These are phyloP conservation scores for Coturnix japonica DNA, from an alignment of 2,113 vertebrate species.

Conservation along the genomic window DNA sequence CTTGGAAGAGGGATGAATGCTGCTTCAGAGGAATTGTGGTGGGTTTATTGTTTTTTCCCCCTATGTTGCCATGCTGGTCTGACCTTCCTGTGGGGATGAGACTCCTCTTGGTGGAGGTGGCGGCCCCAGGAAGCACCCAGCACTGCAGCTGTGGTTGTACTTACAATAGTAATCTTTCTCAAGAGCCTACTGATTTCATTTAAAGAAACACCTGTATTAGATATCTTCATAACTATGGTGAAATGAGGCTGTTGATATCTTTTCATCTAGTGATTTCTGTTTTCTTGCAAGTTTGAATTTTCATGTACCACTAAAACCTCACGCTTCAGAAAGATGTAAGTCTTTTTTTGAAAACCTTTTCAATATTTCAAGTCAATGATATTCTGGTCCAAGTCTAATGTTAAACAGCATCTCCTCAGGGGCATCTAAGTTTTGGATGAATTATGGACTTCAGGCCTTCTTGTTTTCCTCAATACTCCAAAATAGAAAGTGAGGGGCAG, in stretches of 20 bases:
- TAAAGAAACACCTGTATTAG: background rate
- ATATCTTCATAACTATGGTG: background rate
- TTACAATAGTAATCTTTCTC: background rate
- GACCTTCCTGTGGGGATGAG: background rate
- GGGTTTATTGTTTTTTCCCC: background rate
- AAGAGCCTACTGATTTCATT: background rate
- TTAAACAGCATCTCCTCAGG: background rate
- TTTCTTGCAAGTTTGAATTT: background rate
- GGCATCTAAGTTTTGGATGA: background rate
- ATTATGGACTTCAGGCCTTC: background rate
- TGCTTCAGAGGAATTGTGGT: background rate
- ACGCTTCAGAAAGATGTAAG: background rate
- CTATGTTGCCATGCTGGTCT: background rate
- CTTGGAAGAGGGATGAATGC: background rate
- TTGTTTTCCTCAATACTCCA: background rate
- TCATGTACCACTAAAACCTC: background rate
- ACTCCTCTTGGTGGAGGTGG: background rate
- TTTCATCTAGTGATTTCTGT: background rate
- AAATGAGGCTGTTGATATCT: background rate
- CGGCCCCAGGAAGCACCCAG: background rate
- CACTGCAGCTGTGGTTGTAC: background rate
- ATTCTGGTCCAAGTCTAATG: background rate
- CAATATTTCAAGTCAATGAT: background rate
- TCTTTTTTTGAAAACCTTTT: background rate
- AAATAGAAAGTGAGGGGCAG: background rate